Base-by-base conservation (phyloP, 1,140 invertebrate species). In the Zaprionus kolodkinae region DNA sequence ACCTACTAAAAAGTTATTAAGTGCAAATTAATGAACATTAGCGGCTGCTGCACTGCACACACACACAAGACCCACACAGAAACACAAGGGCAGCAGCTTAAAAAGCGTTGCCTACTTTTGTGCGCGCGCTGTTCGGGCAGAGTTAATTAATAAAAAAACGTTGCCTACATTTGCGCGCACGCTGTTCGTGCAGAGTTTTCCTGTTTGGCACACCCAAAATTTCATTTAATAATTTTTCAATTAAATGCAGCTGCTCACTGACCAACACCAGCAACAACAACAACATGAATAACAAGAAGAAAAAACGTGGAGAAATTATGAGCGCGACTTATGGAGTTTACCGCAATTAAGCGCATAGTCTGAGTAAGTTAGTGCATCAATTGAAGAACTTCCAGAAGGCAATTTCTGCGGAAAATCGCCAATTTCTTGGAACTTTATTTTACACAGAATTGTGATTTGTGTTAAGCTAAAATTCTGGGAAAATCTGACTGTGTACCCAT, bases 201-300 rank as follows among this genome's bases (percentile, higher is more conserved):
- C 56, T 56, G 40, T 43, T 40, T 55, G 65, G 56, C 43, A 67
- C 71, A 13, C 78, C 76, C 55, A 87, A 88, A 45, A 88, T 65
- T 87, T 81, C 84, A 81, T 88, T 88, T 88, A 83, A 88, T 88
- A 88, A 88, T 88, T 88, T 88, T 88, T 88, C 84, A 88, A 88
- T 88, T 88, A 88, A 88, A 88, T 84, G 84, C 84, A 87, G 83
- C 82, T 59, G 77, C 54, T 64, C 55, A 59, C 67, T 75, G 83
- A 65, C 71, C 78, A 76, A n/a, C 35, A 56, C 10, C 25, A 67
- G 56, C 72, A 27, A 25, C 21, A 56, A 40, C 27, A 38, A 54
- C 17, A 54, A 40, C n/a, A 43, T 9, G 13, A 25, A 12, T 11
- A 65, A 33, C 13, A 45, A 11, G 21, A n/a, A 21, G 21, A 66